Evolutionary conservation across 2,888 invertebrate species (phyloP), one percentile per base, ranked within the genome.

Genomic region (Dendrolimus houi): DNA sequence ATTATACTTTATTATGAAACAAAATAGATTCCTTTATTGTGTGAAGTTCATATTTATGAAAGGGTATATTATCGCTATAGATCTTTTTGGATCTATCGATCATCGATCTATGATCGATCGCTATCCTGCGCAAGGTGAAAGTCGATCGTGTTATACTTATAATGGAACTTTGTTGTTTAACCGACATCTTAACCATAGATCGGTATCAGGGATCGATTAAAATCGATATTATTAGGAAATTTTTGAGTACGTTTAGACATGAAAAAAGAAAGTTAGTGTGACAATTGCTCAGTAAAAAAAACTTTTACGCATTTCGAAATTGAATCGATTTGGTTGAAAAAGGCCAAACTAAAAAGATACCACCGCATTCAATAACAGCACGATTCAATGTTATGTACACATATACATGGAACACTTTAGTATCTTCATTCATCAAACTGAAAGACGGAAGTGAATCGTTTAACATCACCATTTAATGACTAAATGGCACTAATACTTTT

Each of bases 91-190:
- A 69, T 68, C 73, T 70, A 80, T 77, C 72, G 72, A 78, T 79
- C 77, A 72, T 70, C 58, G 63, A 60, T 61, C 59, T 61, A 57
- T 78, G 82, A 83, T 79, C 68, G 76, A 81, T 81, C 67, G 70
- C 60, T 72, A 75, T 79, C 73, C 74, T 75, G 68, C 58, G 62
- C 62, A 57, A 59, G 75, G 81, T 72, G 82, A 81, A 81, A 81
- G 79, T 80, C 60, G 61, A 62, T 59, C 60, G 63, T 60, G 61
- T 42, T 64, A 61, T 58, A 58, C 12, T 47, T 58, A 54, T 59
- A 62, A 63, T 67, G 64, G 58, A 62, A 63, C 66, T 71, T 69
- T 71, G 70, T 69, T 70, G 64, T 70, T 63, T 57, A 57, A 58
- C 64, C 68, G 69, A 64, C 64, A 56, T 60, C 57, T 59, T 65